Evolutionary conservation across 2,113 vertebrate genomes (phyloP), one percentile per base, ranked within the genome.

Genomic region (Ammodytes marinus): DNA sequence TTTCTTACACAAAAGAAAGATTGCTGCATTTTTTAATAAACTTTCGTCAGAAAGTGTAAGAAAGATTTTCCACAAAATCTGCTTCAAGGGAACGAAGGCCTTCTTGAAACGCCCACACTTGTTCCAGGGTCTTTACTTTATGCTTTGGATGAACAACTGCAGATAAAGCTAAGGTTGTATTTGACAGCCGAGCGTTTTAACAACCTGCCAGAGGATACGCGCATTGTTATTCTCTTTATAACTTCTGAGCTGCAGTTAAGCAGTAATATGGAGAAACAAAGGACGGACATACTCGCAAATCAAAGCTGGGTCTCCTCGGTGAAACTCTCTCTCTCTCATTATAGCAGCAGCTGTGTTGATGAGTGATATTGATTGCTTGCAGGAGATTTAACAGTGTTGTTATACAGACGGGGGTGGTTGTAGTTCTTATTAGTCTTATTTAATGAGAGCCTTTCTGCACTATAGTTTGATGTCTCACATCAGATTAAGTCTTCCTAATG

Each of bases 141-240:
- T n/a, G 19, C 61, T 57, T 46, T 17, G 4, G 45, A 39, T 77
- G 50, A 52, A 64, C 70, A 52, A 47, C 9, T 4, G 37, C 68
- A 53, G 54, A 3, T 27, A 68, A 50, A 82, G 80, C 70, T 81
- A n/a, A 10, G 60, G 37, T 54, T 59, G 58, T 66, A 12, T 76
- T 47, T 75, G 70, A 75, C 66, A 69, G 71, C n/a, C 52, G 12
- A 61, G 76, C 47, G 59, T 76, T 77, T 77, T 70, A 74, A 63
- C 58, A 63, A 80, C 63, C 61, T 27, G 70, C 74, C 74, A 2
- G 68, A 79, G 80, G 86, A 86, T 9, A 64, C 50, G 1, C 65
- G n/a, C 66, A 10, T 79, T 77, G 74, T 60, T 73, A 83, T 82
- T 85, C 69, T 53, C 27, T 60, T 71, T 17, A 53, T 63, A 75